Evolutionary conservation across 2,888 invertebrate genomes (phyloP).

Genomic region (Neoitamus cyanurus): DNA sequence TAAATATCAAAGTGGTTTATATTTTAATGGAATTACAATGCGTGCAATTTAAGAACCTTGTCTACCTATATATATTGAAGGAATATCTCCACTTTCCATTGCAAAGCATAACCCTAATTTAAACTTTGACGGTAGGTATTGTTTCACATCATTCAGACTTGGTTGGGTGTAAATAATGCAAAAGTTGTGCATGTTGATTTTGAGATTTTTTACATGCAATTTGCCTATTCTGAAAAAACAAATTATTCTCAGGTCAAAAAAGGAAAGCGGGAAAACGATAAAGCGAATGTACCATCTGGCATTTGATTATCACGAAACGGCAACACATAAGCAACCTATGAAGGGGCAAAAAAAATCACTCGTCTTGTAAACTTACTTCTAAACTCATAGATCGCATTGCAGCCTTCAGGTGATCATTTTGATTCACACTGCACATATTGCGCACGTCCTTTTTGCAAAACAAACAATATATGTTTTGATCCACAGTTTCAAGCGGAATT

Average conservation of each 20-base stretch:
- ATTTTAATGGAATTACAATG: too few species aligned
- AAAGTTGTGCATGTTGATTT: too few species aligned
- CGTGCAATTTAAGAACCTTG: too few species aligned
- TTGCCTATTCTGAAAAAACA: neutral
- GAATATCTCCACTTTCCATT: too few species aligned
- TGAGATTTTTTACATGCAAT: neutral
- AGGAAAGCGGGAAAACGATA: neutral
- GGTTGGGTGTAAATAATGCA: too few species aligned
- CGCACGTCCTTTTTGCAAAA: neutral
- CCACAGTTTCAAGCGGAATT: neutral
- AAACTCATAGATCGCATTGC: neutral
- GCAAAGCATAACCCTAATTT: too few species aligned
- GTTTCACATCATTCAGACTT: too few species aligned
- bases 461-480: neutral
- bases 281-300: neutral
- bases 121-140: too few species aligned
- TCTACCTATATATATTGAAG: too few species aligned
- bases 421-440: neutral
- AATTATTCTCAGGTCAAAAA: neutral
- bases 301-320: neutral
- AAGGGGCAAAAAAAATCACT: neutral
- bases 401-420: neutral
- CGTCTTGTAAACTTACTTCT: neutral
- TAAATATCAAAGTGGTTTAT: too few species aligned
- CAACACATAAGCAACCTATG: neutral